phyloP scores from a whole-genome alignment of 2,113 vertebrate species.

The Bujurquina vittata region DNA sequence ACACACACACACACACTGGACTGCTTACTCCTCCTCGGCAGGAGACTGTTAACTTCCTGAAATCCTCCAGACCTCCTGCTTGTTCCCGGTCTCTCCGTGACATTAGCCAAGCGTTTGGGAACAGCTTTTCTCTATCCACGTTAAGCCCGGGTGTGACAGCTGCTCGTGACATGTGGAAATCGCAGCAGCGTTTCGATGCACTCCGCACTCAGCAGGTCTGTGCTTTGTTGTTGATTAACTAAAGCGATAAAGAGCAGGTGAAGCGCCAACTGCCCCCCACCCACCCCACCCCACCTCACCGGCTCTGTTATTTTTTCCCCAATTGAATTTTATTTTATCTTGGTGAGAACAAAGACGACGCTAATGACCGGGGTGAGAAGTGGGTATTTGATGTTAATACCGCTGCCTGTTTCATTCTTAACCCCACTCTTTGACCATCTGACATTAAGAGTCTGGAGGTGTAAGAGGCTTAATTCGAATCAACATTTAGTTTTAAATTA shows the following conservation, averaged over 20 bases:
- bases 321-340: neutral
- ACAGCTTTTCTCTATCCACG: neutral
- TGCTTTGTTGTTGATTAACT: neutral
- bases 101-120: slow-evolving; percentile 26
- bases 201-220: neutral
- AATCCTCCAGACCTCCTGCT: slow-evolving; percentile 46
- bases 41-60: slow-evolving; percentile 44
- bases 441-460: neutral
- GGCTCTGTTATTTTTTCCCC: neutral
- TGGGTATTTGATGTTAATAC: neutral
- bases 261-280: neutral
- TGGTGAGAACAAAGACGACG: neutral
- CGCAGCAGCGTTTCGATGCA: neutral
- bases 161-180: slow-evolving; percentile 9
- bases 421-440: neutral
- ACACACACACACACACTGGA: neutral
- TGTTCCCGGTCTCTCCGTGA: slow-evolving; percentile 12
- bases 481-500: neutral
- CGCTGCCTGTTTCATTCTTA: neutral
- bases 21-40: slow-evolving; percentile 19
- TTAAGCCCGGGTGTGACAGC: neutral
- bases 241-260: neutral
- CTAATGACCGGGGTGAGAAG: neutral
- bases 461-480: neutral
- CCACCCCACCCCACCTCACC: neutral